A percentile compares a stretch with the other conserved stretches of the same genome.
Evolutionary conservation across 1,140 invertebrate species (phyloP).

Genomic region (Papilio helenus): DNA sequence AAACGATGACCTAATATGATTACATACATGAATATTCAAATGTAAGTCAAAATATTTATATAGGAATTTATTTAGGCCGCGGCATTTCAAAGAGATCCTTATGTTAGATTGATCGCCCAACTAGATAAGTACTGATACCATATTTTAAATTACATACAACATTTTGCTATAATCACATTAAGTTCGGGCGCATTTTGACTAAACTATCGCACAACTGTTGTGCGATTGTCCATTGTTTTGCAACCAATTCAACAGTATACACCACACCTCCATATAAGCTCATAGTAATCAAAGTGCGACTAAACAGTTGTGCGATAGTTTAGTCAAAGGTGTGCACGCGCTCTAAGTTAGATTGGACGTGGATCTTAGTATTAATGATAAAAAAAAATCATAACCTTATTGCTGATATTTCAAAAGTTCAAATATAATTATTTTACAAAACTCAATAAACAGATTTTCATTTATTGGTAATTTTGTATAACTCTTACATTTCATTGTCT

Average conservation of each 20-base stretch:
- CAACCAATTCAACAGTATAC: no score
- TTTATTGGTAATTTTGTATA: not conserved
- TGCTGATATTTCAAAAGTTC: not conserved
- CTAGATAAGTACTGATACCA: not conserved
- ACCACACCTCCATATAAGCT: no score
- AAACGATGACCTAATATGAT: slow-evolving; percentile 23
- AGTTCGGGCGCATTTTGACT: not conserved
- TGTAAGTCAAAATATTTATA: slow-evolving; percentile 40
- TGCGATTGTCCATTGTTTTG: no score
- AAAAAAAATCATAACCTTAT: not conserved
- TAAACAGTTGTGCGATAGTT: no score
- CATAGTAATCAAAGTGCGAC: no score
- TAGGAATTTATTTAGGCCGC: not conserved
- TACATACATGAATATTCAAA: slow-evolving; percentile 36
- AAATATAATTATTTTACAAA: no score
- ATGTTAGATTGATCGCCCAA: slow-evolving; percentile 5
- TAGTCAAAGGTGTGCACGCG: no score
- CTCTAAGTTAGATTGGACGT: not conserved
- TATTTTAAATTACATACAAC: not conserved
- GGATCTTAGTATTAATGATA: not conserved
- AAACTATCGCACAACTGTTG: no score
- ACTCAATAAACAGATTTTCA: not conserved
- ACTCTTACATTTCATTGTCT: no score
- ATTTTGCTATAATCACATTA: not conserved
- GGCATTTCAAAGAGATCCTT: not conserved